Evolutionary conservation across 2,797 vertebrate genomes (phyloP).

Genomic region (Rousettus madagascariensis): DNA sequence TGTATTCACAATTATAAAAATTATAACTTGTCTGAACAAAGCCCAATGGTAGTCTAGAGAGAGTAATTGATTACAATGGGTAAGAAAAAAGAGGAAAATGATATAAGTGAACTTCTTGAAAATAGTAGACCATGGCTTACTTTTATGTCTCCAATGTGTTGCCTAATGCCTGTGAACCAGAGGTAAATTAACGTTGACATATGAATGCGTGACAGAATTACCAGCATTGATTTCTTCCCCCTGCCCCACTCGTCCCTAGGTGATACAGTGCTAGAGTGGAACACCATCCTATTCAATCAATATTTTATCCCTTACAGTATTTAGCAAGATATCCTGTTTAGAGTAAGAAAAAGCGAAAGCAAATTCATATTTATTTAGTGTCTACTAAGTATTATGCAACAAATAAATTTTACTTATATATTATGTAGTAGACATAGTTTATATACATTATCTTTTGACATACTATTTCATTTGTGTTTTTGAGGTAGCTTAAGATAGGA

Average conservation of each 20-base stretch:
- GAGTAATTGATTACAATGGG: neutral
- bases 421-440: neutral
- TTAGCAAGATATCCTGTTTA: neutral
- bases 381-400: neutral
- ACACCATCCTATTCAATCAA: neutral
- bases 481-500: neutral
- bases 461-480: neutral
- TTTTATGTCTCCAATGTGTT: neutral
- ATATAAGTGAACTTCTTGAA: neutral
- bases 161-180: neutral
- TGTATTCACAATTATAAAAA: slow-evolving; percentile 2
- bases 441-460: neutral
- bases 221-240: neutral
- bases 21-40: neutral
- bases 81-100: neutral
- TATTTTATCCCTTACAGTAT: neutral
- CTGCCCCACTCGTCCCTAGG: neutral
- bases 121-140: neutral
- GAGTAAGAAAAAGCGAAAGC: neutral
- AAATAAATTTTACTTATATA: neutral
- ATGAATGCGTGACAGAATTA: neutral
- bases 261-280: neutral
- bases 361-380: neutral
- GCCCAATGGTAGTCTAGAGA: neutral
- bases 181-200: neutral